A percentile compares a stretch with the other conserved stretches of the same genome.
phyloP scores from a whole-genome alignment of 2,797 vertebrate species.

The Naso thynnoides region DNA sequence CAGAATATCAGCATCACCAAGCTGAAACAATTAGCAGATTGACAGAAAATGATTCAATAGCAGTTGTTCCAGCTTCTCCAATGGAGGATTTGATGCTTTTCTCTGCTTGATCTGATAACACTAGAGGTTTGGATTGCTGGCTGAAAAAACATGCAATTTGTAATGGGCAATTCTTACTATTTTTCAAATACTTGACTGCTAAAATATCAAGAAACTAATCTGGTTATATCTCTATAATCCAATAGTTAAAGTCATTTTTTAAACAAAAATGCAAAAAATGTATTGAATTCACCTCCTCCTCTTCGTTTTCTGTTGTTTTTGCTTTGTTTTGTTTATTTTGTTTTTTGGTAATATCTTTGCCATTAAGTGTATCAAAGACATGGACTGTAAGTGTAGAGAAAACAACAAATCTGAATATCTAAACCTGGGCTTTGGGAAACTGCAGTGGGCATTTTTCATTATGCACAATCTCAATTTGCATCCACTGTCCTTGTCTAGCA shows the following conservation, averaged over 20 bases:
- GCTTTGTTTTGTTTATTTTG: no score
- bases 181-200: neutral
- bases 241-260: neutral
- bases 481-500: conserved; percentile 16
- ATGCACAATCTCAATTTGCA: conserved; percentile 1
- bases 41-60: no score
- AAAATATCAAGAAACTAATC: neutral
- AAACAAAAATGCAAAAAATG: neutral
- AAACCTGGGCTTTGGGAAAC: neutral
- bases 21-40: neutral
- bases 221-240: no score
- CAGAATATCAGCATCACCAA: neutral
- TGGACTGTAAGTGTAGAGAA: no score
- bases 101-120: neutral
- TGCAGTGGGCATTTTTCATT: neutral
- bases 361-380: no score
- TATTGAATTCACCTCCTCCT: neutral
- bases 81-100: neutral
- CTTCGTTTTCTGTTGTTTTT: no score
- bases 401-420: conserved; percentile 4
- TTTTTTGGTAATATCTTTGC: no score
- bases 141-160: neutral
- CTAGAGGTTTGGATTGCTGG: neutral
- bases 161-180: neutral
- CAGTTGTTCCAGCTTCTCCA: neutral